Evolutionary conservation across 2,797 vertebrate species (phyloP).

Genomic region (Rhinogobio ventralis): DNA sequence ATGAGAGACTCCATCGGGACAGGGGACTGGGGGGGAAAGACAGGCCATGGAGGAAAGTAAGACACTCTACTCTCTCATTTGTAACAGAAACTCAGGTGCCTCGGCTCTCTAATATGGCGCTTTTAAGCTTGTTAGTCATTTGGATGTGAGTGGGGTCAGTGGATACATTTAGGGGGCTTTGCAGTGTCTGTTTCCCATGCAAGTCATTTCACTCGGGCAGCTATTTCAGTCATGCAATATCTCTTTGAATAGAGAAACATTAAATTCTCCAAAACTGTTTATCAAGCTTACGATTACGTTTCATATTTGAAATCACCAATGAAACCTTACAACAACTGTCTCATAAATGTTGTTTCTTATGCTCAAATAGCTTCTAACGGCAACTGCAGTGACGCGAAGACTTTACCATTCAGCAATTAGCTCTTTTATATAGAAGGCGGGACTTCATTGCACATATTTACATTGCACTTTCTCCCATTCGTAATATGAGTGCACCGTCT

Average conservation of each 20-base stretch:
- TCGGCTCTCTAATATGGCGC: neutral
- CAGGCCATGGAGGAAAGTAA: constrained; percentile 18
- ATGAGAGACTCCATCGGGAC: constrained; percentile 45
- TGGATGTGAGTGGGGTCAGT: constrained; percentile 14
- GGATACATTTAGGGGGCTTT: constrained; percentile 5
- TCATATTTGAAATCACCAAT: neutral
- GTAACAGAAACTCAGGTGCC: constrained; percentile 49
- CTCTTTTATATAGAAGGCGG: neutral
- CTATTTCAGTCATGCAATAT: neutral
- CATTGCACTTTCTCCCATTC: neutral
- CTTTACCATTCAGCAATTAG: neutral
- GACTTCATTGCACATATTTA: neutral
- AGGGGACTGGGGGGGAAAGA: neutral
- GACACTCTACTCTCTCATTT: constrained; percentile 49
- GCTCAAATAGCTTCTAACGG: neutral
- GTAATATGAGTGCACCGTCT: neutral
- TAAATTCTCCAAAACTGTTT: neutral
- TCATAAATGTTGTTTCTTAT: neutral
- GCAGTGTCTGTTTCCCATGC: constrained; percentile 28
- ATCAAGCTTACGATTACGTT: neutral
- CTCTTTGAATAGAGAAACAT: neutral
- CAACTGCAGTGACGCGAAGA: too few relatives aligned
- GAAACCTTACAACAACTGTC: neutral
- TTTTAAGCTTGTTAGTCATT: constrained; percentile 26
- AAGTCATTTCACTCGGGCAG: too few relatives aligned